These are phyloP conservation scores for Apis cerana DNA, from an alignment of 1,140 invertebrate genomes.

Conservation along the genomic window DNA sequence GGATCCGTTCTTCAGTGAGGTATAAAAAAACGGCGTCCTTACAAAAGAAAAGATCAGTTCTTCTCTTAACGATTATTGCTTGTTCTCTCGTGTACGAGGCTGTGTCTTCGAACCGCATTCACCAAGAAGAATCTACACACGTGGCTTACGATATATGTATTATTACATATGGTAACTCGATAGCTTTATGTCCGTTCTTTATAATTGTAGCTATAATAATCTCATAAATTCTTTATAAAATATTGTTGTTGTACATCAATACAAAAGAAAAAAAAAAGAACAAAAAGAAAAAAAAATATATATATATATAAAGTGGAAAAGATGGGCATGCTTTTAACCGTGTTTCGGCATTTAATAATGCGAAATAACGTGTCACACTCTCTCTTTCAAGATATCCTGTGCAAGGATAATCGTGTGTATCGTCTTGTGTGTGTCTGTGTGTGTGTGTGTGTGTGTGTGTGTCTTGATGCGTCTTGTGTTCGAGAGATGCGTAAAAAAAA, in stretches of 20 bases:
- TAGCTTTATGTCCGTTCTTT: constrained; percentile 39
- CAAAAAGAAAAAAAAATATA: too few relatives aligned
- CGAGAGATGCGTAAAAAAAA: neutral
- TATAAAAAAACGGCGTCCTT: constrained; percentile 6
- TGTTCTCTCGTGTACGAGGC: neutral
- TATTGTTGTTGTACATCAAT: constrained; percentile 50
- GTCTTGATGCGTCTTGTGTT: neutral
- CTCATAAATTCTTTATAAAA: constrained; percentile 66
- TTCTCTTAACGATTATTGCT: constrained; percentile 50
- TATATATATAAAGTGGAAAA: neutral
- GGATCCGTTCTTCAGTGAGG: neutral
- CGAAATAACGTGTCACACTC: neutral
- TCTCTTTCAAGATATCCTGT: constrained; percentile 51
- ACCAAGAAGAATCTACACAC: constrained; percentile 41
- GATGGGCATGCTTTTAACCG: neutral
- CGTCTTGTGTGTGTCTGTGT: neutral
- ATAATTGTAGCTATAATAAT: constrained; percentile 59
- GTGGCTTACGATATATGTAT: neutral
- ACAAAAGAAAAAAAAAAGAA: constrained; percentile 8
- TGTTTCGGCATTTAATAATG: constrained; percentile 17
- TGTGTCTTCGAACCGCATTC: constrained; percentile 26
- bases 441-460: too few relatives aligned
- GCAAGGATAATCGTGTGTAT: neutral
- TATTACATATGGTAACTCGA: constrained; percentile 47
- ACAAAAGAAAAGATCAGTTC: neutral